Conservation (phyloP, 35 echinoderm and acorn worm species). For the Hemicentrotus pulcherrimus region DNA sequence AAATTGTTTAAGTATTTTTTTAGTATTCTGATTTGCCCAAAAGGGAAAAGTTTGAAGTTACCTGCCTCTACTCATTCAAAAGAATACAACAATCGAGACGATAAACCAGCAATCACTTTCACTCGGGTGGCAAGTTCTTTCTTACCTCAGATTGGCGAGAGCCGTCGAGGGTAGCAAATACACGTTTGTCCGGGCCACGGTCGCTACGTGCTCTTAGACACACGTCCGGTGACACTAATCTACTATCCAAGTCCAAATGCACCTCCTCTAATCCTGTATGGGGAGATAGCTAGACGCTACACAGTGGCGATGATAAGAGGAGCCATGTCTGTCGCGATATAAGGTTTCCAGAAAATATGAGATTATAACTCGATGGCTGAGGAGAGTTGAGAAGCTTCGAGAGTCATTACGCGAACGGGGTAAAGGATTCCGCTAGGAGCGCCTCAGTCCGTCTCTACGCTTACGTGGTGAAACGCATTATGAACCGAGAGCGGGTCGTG, state of each 20-base stretch:
- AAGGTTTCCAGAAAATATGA: background rate
- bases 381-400: background rate
- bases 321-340: background rate
- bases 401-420: background rate
- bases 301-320: background rate
- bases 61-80: no score
- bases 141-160: background rate
- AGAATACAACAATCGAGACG: no score
- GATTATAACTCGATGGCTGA: background rate
- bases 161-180: background rate
- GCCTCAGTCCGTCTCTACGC: background rate
- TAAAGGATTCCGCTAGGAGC: background rate
- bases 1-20: no score
- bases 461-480: background rate
- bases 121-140: background rate
- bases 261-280: background rate
- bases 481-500: background rate
- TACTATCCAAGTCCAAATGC: background rate
- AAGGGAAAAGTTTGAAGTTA: no score
- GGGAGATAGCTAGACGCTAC: background rate
- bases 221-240: background rate
- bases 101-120: no score
- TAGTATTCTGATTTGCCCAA: no score
- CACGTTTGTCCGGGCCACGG: background rate
- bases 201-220: background rate